Percentiles rank a stretch among this genome's conserved stretches.
Conservation (phyloP, 2,113 vertebrate genomes). For the Brienomyrus brachyistius region DNA sequence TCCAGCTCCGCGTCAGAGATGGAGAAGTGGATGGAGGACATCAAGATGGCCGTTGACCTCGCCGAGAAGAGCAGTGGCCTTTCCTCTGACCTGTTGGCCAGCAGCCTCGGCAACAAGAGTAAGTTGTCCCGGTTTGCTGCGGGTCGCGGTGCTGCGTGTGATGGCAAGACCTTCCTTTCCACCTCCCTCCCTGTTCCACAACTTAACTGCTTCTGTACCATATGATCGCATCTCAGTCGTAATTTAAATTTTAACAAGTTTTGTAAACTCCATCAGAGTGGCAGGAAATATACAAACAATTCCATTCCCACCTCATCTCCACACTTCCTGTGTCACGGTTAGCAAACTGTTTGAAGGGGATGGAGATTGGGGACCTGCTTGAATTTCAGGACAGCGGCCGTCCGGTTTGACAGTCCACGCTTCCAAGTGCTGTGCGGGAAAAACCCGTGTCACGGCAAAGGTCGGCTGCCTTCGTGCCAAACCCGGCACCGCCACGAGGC, state of each 20-base stretch:
- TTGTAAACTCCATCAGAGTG: neutral
- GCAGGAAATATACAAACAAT: neutral
- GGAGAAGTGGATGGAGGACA: constrained; percentile 92
- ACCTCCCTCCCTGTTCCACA: neutral
- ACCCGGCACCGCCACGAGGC: neutral
- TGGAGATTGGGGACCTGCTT: neutral
- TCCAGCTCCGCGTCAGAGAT: constrained; percentile 74
- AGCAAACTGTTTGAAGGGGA: neutral
- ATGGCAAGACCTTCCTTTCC: neutral
- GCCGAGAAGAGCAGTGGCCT: constrained; percentile 76
- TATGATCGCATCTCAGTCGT: too few species aligned
- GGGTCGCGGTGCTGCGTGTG: neutral
- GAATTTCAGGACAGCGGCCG: neutral
- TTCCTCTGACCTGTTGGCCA: constrained; percentile 67
- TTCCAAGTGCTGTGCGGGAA: neutral
- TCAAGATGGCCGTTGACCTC: constrained; percentile 81
- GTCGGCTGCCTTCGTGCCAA: neutral
- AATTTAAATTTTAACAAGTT: neutral
- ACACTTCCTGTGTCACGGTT: neutral
- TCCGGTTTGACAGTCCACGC: neutral
- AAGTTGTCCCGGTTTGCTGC: constrained; percentile 46
- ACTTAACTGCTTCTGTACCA: neutral
- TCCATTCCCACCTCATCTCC: neutral
- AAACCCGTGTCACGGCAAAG: neutral
- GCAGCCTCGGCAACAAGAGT: constrained; percentile 78